Conservation (phyloP, 2,797 vertebrate genomes). For the Argentina silus region DNA sequence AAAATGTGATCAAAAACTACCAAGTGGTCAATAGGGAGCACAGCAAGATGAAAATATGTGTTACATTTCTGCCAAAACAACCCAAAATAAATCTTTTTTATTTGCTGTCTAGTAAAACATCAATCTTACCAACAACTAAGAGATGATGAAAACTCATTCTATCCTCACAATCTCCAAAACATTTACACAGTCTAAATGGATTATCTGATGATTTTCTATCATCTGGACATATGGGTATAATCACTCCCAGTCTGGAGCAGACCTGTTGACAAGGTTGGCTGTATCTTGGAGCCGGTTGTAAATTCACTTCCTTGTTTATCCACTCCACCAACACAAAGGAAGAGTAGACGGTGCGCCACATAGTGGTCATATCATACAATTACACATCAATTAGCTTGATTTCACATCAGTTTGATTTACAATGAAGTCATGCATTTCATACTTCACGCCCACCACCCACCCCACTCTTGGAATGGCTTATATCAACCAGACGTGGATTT, state of each 20-base stretch:
- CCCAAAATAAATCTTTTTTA: neutral
- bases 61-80: neutral
- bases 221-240: neutral
- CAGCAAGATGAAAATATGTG: too few species aligned
- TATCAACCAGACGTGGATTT: slow-evolving; percentile 7
- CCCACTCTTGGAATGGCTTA: slow-evolving; percentile 4
- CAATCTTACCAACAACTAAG: neutral
- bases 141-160: slow-evolving; percentile 6
- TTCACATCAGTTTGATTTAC: neutral
- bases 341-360: slow-evolving; percentile 2
- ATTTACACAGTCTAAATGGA: slow-evolving; percentile 21
- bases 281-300: too few species aligned
- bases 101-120: neutral
- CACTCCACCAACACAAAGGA: neutral
- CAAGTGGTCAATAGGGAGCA: neutral
- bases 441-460: slow-evolving; percentile 2
- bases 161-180: slow-evolving; percentile 4
- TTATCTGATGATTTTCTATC: neutral
- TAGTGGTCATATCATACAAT: slow-evolving; percentile 15
- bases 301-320: neutral
- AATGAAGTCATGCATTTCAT: slow-evolving; percentile 9
- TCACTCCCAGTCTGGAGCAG: neutral
- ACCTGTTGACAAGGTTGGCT: neutral
- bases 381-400: neutral
- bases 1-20: neutral